Conservation (phyloP, 2,113 vertebrate genomes). For the Neogobius melanostomus region DNA sequence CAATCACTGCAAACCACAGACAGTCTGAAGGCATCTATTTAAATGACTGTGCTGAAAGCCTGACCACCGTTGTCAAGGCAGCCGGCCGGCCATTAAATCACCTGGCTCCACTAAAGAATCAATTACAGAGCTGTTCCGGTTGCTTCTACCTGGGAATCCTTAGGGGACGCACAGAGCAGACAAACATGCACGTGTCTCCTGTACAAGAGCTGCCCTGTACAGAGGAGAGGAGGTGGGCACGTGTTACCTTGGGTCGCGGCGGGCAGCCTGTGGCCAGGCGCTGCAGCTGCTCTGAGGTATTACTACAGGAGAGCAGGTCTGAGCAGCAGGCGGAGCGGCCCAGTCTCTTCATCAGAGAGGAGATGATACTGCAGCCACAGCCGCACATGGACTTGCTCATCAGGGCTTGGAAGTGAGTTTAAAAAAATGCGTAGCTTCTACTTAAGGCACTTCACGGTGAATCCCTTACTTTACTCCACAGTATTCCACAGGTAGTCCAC, state of each 20-base stretch:
- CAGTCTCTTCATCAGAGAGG: conserved; percentile 99
- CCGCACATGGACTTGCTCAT: conserved; percentile 97
- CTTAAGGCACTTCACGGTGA: conserved; percentile 39
- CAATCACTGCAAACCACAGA: conserved; percentile 64
- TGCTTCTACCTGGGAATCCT: conserved; percentile 81
- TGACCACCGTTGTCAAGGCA: conserved; percentile 84
- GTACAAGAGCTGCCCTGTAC: background rate
- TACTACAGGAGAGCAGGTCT: conserved; percentile 90
- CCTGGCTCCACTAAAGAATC: conserved; percentile 95
- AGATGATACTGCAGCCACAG: conserved; percentile 97
- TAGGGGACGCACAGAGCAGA: conserved; percentile 73
- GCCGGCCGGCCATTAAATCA: conserved; percentile 87
- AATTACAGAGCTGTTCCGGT: conserved; percentile 87
- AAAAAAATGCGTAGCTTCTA: conserved; percentile 13
- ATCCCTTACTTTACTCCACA: conserved; percentile 47
- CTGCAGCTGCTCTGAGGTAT: conserved; percentile 94
- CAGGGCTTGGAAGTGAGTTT: conserved; percentile 43
- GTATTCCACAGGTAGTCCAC: conserved; percentile 52
- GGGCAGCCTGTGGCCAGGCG: conserved; percentile 87
- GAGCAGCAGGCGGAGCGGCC: conserved; percentile 95
- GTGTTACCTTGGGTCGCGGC: conserved; percentile 90
- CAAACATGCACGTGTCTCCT: conserved; percentile 57
- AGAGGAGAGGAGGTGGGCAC: background rate
- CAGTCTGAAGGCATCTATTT: conserved; percentile 82
- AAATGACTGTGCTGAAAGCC: conserved; percentile 81